These are phyloP conservation scores for Anolis sagrei DNA, from an alignment of 2,113 vertebrate genomes.

Conservation along the genomic window DNA sequence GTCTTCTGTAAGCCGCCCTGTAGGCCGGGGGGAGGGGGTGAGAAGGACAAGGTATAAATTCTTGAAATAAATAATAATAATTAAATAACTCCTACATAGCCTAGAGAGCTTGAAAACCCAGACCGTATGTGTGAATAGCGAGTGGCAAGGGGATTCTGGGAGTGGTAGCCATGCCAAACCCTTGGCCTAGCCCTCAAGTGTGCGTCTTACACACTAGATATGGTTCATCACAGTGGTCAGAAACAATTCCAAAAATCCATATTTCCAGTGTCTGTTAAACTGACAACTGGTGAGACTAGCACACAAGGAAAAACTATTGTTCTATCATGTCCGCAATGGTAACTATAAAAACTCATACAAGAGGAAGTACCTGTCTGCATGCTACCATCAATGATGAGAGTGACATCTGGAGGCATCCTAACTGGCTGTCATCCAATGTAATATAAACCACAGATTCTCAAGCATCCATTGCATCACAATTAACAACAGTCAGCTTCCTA, in stretches of 20 bases:
- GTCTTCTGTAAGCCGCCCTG: too few species aligned
- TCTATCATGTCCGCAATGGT: not conserved
- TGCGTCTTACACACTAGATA: not conserved
- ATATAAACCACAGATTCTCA: constrained; percentile 49
- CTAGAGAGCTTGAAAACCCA: too few species aligned
- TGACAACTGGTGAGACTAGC: not conserved
- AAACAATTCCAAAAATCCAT: not conserved
- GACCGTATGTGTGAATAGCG: not conserved
- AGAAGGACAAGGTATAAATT: too few species aligned
- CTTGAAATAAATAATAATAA: too few species aligned
- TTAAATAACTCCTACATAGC: too few species aligned
- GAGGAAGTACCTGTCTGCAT: not conserved
- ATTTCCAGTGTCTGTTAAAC: not conserved
- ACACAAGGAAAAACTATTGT: not conserved
- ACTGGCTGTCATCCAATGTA: not conserved
- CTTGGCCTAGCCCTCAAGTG: too few species aligned
- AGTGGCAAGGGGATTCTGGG: not conserved
- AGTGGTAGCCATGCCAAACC: not conserved
- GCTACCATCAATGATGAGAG: not conserved
- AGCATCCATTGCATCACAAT: constrained; percentile 65
- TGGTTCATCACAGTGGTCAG: not conserved
- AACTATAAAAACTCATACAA: not conserved
- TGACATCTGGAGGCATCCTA: constrained; percentile 5
- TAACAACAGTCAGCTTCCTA: constrained; percentile 54
- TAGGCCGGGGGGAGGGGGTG: too few species aligned